phyloP scores from a whole-genome alignment of 2,888 invertebrate species.

The Pseudococcus longispinus region DNA sequence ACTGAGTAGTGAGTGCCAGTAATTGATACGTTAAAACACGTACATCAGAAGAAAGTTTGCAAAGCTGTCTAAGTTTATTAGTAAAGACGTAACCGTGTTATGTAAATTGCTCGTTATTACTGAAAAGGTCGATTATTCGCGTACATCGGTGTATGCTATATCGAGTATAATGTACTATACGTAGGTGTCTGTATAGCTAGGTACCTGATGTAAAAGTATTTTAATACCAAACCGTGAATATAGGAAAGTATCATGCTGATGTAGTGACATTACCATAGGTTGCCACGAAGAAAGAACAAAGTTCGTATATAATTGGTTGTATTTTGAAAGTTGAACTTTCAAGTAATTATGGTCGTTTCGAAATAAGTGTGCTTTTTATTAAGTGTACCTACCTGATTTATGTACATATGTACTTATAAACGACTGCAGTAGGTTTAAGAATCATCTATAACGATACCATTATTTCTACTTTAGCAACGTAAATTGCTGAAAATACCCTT shows the following conservation, averaged over 20 bases:
- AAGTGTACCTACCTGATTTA: too few relatives aligned
- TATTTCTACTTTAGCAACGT: too few relatives aligned
- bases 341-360: not conserved
- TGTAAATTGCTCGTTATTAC: slow-evolving; percentile 40
- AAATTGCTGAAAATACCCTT: too few relatives aligned
- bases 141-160: not conserved
- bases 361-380: not conserved
- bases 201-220: not conserved
- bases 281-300: not conserved
- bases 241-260: not conserved
- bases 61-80: slow-evolving; percentile 46
- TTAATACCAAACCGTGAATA: not conserved
- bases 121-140: slow-evolving; percentile 14
- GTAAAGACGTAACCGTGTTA: slow-evolving; percentile 41
- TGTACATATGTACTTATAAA: not conserved
- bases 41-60: slow-evolving; percentile 34
- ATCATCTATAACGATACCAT: too few relatives aligned
- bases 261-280: not conserved
- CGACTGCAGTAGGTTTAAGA: not conserved
- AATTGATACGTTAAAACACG: slow-evolving; percentile 46
- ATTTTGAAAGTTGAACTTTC: not conserved
- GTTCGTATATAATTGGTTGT: not conserved
- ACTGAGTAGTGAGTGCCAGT: slow-evolving; percentile 40
- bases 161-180: not conserved
- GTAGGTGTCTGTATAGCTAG: not conserved